Conservation (phyloP, 53 echinoderm and acorn worm genomes). For the Actinopyga echinites region DNA sequence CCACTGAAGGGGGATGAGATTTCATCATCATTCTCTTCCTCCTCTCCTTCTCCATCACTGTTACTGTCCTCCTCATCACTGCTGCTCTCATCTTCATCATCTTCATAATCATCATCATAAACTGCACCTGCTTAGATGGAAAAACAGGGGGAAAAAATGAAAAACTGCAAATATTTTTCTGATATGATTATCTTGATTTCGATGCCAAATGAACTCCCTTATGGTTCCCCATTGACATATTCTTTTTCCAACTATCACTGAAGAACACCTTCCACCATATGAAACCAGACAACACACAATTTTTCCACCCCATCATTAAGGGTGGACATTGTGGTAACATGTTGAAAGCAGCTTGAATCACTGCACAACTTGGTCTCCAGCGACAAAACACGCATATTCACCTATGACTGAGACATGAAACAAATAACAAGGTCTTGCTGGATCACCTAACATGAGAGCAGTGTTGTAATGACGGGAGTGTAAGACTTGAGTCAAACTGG, state of each 20-base stretch:
- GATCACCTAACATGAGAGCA: neutral
- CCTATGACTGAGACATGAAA: no score
- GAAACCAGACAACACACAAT: no score
- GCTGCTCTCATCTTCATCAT: slow-evolving; percentile 32
- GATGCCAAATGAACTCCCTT: no score
- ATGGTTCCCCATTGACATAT: no score
- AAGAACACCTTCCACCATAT: no score
- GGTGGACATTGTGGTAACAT: no score
- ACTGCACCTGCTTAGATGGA: neutral
- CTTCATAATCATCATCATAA: slow-evolving; percentile 35
- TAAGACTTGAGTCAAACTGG: no score
- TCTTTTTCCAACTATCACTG: no score
- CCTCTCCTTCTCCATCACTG: slow-evolving; percentile 59
- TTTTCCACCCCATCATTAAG: no score
- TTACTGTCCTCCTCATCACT: slow-evolving; percentile 77
- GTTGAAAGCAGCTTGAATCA: no score
- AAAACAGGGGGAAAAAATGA: neutral
- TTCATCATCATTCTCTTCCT: slow-evolving; percentile 55
- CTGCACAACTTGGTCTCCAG: no score
- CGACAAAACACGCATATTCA: no score
- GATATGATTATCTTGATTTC: neutral
- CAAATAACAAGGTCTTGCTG: neutral
- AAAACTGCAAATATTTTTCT: neutral
- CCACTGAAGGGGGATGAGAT: slow-evolving; percentile 15
- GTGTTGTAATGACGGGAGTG: neutral